A percentile compares a stretch with the other conserved stretches of the same genome.
Conservation (phyloP, 2,888 invertebrate genomes). For the Dryomyza anilis region DNA sequence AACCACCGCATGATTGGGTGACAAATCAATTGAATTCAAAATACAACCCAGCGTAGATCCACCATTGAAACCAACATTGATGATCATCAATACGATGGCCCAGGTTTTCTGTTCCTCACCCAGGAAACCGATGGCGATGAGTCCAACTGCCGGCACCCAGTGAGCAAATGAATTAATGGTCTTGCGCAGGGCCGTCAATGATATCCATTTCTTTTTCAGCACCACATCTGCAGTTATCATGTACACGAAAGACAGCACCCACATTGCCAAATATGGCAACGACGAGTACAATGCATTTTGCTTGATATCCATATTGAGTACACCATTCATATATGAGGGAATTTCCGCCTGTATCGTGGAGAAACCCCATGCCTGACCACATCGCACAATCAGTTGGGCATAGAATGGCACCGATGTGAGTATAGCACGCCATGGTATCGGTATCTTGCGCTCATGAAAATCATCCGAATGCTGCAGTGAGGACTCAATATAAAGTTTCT, state of each 20-base stretch:
- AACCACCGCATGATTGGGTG: conserved; percentile 69
- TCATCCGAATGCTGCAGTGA: conserved; percentile 48
- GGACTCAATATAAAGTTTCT: conserved; percentile 66
- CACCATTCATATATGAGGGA: conserved; percentile 69
- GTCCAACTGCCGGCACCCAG: conserved; percentile 63
- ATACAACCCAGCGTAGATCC: conserved; percentile 59
- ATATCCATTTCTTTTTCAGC: conserved; percentile 55
- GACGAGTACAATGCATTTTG: conserved; percentile 63
- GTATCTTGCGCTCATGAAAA: conserved; percentile 47
- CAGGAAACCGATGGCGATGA: conserved; percentile 63
- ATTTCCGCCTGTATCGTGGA: conserved; percentile 69
- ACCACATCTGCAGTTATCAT: conserved; percentile 62
- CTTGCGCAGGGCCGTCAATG: conserved; percentile 51
- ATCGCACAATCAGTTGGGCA: conserved; percentile 65
- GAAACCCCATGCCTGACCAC: conserved; percentile 72
- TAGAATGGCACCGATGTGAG: conserved; percentile 70
- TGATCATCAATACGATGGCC: conserved; percentile 64
- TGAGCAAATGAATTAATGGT: conserved; percentile 51
- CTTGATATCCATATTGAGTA: conserved; percentile 67
- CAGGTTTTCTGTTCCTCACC: conserved; percentile 52
- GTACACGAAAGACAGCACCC: conserved; percentile 61
- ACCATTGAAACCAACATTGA: conserved; percentile 63
- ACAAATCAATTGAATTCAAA: conserved; percentile 67
- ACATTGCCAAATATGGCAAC: conserved; percentile 62
- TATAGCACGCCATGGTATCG: conserved; percentile 71